phyloP scores from a whole-genome alignment of 2,113 vertebrate genomes.

The Misgurnus mizolepis region DNA sequence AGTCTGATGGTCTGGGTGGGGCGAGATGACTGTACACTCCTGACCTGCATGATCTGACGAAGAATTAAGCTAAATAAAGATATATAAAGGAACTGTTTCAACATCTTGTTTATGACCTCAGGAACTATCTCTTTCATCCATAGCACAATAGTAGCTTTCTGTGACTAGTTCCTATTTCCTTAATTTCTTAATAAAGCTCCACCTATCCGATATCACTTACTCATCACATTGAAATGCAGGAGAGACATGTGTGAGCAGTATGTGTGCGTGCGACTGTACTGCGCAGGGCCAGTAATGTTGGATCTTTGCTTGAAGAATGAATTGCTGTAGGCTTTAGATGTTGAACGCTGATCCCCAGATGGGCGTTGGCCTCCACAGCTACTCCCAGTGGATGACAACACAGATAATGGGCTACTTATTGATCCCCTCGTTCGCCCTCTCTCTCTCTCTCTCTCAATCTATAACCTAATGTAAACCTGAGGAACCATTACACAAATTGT shows the following conservation, averaged over 20 bases:
- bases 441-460: conserved; percentile 40
- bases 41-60: background rate
- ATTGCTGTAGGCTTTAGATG: conserved; percentile 16
- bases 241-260: conserved; percentile 22
- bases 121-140: too few relatives aligned
- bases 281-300: background rate
- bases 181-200: background rate
- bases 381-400: conserved; percentile 37
- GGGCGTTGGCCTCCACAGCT: conserved; percentile 15
- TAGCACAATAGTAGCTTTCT: background rate
- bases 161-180: too few relatives aligned
- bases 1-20: background rate
- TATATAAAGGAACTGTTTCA: background rate
- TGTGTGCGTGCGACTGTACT: background rate
- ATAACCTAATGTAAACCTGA: conserved; percentile 14
- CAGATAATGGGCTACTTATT: conserved; percentile 51
- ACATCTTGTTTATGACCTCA: too few relatives aligned
- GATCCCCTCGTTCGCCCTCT: conserved; percentile 31
- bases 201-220: conserved; percentile 20
- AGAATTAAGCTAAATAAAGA: too few relatives aligned
- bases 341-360: conserved; percentile 26
- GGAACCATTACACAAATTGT: background rate
- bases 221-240: conserved; percentile 8
- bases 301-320: conserved; percentile 9
- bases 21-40: conserved; percentile 9